Conservation (phyloP, 2,113 vertebrate genomes). For the Pygoscelis adeliae region DNA sequence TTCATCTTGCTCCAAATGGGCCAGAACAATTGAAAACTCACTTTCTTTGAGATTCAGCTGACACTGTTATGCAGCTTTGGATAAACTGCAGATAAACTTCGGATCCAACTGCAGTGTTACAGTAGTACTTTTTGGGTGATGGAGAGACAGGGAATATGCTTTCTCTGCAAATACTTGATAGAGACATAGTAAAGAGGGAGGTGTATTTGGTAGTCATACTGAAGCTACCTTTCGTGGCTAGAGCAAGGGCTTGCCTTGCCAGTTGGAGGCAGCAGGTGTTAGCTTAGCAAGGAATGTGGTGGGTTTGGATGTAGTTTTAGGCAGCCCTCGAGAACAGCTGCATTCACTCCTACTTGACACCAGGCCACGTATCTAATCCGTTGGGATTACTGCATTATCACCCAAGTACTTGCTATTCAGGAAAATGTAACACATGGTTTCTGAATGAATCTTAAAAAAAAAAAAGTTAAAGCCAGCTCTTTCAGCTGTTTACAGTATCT, state of each 20-base stretch:
- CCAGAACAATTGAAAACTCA: not conserved
- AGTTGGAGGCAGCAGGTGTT: not conserved
- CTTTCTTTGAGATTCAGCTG: not conserved
- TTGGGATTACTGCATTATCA: slow-evolving; percentile 18
- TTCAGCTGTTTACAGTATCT: not conserved
- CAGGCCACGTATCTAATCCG: not conserved
- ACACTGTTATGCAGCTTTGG: not conserved
- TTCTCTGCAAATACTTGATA: not conserved
- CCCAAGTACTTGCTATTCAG: not conserved
- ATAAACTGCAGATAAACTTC: not conserved
- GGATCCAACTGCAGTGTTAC: not conserved
- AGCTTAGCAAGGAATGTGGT: not conserved
- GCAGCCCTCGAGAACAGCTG: not conserved
- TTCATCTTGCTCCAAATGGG: not conserved
- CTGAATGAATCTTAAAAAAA: not conserved
- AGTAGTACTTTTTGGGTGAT: not conserved
- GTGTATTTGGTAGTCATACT: not conserved
- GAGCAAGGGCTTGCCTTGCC: not conserved
- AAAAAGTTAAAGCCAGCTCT: not conserved
- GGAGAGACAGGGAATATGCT: not conserved
- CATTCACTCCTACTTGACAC: not conserved
- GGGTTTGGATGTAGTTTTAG: not conserved
- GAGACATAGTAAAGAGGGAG: not conserved
- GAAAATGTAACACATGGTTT: not conserved
- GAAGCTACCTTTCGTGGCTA: not conserved